These are phyloP conservation scores for Paradoxurus hermaphroditus DNA, from an alignment of 2,113 vertebrate species.

Conservation along the genomic window DNA sequence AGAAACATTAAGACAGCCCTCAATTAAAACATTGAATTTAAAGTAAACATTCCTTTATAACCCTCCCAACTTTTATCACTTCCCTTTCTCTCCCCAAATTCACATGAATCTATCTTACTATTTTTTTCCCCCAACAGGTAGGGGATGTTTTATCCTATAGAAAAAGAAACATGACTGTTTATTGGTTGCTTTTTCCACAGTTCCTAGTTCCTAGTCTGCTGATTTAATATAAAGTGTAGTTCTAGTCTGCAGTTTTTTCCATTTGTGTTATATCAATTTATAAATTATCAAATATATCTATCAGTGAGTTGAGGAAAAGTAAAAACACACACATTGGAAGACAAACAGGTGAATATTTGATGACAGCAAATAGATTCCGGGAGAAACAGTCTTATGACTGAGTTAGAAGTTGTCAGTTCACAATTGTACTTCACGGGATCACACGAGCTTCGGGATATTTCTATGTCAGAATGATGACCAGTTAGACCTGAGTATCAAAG, in stretches of 20 bases:
- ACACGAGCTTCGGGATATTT: background rate
- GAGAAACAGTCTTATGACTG: background rate
- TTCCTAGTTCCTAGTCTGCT: background rate
- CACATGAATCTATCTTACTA: background rate
- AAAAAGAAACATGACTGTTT: background rate
- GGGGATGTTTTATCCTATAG: background rate
- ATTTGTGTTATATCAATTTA: background rate
- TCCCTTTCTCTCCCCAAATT: background rate
- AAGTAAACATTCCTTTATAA: conserved; percentile 5
- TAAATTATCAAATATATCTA: background rate
- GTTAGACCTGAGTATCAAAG: background rate
- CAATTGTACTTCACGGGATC: background rate
- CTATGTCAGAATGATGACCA: background rate
- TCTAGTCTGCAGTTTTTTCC: background rate
- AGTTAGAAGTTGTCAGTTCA: background rate
- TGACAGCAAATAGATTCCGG: background rate
- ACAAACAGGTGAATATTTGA: background rate
- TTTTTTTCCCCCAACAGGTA: background rate
- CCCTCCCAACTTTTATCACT: background rate
- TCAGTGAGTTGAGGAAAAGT: background rate
- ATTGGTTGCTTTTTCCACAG: background rate
- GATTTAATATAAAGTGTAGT: background rate
- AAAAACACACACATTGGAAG: background rate
- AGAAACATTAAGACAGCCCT: background rate
- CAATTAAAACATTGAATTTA: conserved; percentile 19